Evolutionary conservation across 2,113 vertebrate genomes (phyloP).

Genomic region (Bagarius yarrelli): DNA sequence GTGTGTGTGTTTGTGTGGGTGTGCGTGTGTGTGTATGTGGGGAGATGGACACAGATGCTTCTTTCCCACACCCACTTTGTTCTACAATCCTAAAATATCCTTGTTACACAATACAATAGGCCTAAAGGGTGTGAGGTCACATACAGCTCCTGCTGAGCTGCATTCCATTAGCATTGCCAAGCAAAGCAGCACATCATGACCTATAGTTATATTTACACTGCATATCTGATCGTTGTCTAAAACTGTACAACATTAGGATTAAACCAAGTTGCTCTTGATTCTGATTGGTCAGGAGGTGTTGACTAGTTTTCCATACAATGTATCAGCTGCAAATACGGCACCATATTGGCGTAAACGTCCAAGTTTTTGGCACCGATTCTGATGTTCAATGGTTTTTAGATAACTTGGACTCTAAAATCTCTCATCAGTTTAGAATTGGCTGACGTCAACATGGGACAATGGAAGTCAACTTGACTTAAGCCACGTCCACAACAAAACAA

Average conservation of each 20-base stretch:
- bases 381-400: too few species aligned
- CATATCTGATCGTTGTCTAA: background rate
- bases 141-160: background rate
- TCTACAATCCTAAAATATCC: slow-evolving; percentile 3
- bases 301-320: background rate
- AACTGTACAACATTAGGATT: background rate
- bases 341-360: background rate
- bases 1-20: background rate
- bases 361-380: background rate
- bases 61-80: slow-evolving; percentile 13
- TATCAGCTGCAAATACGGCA: background rate
- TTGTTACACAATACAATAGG: slow-evolving; percentile 17
- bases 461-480: too few species aligned
- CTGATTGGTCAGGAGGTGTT: slow-evolving; percentile 3
- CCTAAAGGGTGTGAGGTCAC: background rate
- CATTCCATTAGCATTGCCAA: slow-evolving; percentile 23
- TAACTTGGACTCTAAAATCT: too few species aligned
- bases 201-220: background rate
- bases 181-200: slow-evolving; percentile 9
- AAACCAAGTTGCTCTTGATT: background rate
- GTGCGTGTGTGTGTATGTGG: background rate
- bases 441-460: too few species aligned
- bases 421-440: too few species aligned
- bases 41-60: background rate
- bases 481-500: too few species aligned